phyloP scores from a whole-genome alignment of 2,113 vertebrate species.

The Calyptommatus sinebrachiatus region DNA sequence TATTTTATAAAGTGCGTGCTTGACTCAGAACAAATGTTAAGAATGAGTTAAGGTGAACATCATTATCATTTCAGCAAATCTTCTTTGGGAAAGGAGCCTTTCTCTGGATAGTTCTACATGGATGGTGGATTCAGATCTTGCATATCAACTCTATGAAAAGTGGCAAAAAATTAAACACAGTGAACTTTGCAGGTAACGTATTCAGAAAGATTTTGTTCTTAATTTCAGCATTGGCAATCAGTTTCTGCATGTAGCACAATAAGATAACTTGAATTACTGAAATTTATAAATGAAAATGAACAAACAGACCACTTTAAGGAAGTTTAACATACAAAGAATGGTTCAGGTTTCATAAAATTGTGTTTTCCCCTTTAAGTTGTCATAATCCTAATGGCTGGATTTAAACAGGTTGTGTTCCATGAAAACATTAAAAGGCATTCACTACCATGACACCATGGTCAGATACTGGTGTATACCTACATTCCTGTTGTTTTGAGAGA shows the following conservation, averaged over 20 bases:
- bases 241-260: neutral
- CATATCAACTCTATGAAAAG: conserved; percentile 81
- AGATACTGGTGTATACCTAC: no score
- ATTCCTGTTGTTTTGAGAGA: no score
- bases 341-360: no score
- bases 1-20: no score
- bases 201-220: conserved; percentile 12
- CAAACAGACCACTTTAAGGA: neutral
- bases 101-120: conserved; percentile 81
- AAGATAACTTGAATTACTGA: no score
- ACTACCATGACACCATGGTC: no score
- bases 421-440: no score
- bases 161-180: conserved; percentile 83
- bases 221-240: neutral
- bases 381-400: no score
- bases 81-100: conserved; percentile 86
- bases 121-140: conserved; percentile 84
- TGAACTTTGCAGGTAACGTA: conserved; percentile 84
- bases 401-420: no score
- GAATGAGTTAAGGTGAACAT: conserved; percentile 36
- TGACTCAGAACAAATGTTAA: conserved; percentile 14
- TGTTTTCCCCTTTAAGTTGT: no score
- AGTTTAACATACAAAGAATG: no score
- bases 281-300: neutral
- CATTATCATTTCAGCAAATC: conserved; percentile 71